These are phyloP conservation scores for Tychaedon coryphoeus DNA, from an alignment of 2,113 vertebrate genomes.

Conservation along the genomic window DNA sequence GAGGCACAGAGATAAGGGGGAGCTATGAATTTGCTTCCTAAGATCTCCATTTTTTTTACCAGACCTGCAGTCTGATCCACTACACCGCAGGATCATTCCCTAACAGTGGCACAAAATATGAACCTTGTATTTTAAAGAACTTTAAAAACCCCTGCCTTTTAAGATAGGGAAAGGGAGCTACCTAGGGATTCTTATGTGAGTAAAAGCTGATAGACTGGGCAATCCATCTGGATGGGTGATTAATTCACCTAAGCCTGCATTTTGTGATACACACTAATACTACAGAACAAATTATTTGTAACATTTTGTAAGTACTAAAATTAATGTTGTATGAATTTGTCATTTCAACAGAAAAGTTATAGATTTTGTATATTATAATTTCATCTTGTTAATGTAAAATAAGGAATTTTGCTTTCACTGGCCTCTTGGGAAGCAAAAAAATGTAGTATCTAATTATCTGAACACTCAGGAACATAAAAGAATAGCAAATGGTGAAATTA, in stretches of 20 bases:
- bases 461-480: conserved; percentile 78
- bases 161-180: neutral
- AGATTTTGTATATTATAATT: conserved; percentile 77
- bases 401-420: conserved; percentile 73
- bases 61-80: neutral
- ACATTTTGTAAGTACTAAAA: conserved; percentile 76
- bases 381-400: conserved; percentile 79
- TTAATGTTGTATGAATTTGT: conserved; percentile 76
- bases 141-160: conserved; percentile 2
- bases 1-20: neutral
- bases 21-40: neutral
- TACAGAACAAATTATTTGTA: conserved; percentile 67
- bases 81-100: neutral
- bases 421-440: conserved; percentile 73
- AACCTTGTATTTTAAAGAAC: conserved; percentile 18
- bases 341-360: conserved; percentile 72
- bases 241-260: conserved; percentile 59
- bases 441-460: conserved; percentile 80
- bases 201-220: neutral
- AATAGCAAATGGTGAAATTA: conserved; percentile 81
- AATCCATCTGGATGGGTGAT: conserved; percentile 60
- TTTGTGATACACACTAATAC: neutral
- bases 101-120: neutral
- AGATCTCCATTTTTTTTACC: neutral
- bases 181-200: neutral